Evolutionary conservation across 2,113 vertebrate species (phyloP).

Genomic region (Barbus barbus): DNA sequence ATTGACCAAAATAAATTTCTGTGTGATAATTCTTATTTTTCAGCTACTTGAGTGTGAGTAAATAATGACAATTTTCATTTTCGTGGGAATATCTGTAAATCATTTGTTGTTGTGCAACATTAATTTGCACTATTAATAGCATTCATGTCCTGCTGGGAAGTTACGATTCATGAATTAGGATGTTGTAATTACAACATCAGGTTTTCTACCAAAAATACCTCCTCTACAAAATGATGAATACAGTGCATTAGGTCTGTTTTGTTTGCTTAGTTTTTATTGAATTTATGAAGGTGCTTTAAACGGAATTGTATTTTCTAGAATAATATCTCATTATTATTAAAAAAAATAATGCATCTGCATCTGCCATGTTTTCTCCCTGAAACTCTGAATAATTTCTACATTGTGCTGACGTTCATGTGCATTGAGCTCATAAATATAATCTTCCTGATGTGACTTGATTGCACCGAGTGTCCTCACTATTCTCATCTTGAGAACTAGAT

Average conservation of each 20-base stretch:
- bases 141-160: background rate
- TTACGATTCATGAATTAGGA: background rate
- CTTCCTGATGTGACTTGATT: background rate
- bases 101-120: no score
- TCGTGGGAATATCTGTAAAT: no score
- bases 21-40: no score
- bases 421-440: background rate
- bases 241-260: background rate
- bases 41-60: no score
- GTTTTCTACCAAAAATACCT: no score
- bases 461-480: background rate
- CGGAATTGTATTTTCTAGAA: no score
- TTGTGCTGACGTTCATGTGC: background rate
- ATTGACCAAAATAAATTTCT: no score
- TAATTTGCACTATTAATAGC: background rate
- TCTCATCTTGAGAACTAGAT: background rate
- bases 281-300: background rate
- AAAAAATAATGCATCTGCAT: no score
- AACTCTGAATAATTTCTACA: background rate
- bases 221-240: background rate
- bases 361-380: background rate
- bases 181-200: no score
- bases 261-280: background rate
- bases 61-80: no score
- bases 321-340: no score